Base-by-base conservation (phyloP, 2,888 invertebrate genomes). In the Oeneis ivallda region DNA sequence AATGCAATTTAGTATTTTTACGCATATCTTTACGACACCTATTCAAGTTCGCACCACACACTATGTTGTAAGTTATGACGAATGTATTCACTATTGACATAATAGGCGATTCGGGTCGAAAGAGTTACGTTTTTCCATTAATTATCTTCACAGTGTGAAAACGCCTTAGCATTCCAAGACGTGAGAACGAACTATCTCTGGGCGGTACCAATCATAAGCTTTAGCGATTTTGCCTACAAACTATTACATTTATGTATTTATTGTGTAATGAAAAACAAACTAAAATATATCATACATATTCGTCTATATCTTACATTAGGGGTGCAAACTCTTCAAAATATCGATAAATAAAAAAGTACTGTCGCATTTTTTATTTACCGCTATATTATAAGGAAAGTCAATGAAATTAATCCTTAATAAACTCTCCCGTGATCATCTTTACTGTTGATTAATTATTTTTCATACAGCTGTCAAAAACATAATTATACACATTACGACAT, bases 101-200 rank as follows among this genome's bases (percentile, higher is more conserved):
- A 61, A 61, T 61, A 52, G 52, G 17, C 61, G 52, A 37, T 56
- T 37, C 26, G 43, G 66, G 66, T 66, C 66, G 65, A 39, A 65
- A 56, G 60, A 50, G 62, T 65, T 15, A 39, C 37, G 70, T 69
- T 77, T 80, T 79, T 78, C 75, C 68, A 68, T 80, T 75, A 75
- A 78, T 81, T 80, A 79, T 73, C 71, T 72, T 71, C 66, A 66
- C 71, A 76, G 78, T 79, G 81, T 81, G 79, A 81, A 80, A 77
- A 80, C 75, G 73, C 75, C 76, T 75, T 74, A 74, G 74, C 76
- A 75, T 77, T 76, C 78, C 75, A 66, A 63, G 57, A 71, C 76
- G 79, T 80, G 81, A 76, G 80, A 80, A 79, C 75, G 26, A 65
- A 47, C 50, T 62, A 49, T 53, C 15, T 49, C 39, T 59, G 43